Evolutionary conservation across 2,888 invertebrate species (phyloP), one percentile per base, ranked within the genome.

Genomic region (Mallateleia sp.): DNA sequence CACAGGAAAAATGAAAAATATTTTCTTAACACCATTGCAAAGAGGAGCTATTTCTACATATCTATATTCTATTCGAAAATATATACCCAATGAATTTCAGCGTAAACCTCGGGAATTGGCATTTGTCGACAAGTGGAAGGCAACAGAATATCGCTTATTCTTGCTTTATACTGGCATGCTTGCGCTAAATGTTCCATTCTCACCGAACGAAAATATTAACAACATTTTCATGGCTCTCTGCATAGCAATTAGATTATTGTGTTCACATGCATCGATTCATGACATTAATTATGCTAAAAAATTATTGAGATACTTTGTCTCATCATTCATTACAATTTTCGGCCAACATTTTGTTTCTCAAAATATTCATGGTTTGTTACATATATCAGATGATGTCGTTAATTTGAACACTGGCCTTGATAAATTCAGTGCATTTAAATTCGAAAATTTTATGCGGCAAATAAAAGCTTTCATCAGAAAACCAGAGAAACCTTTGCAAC

Each of bases 121-220:
- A 34, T 32, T 58, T 50, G 0, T 64, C 5, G 67, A 67, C 22
- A 58, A 58, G 9, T 87, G 74, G 74, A 86, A 78, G 67, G 82
- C 78, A 34, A 86, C 82, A 7, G 81, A 86, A 15, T 85, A 52
- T 2, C 69, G 86, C 2, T 54, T 79, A 32, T 83, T 86, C 47
- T 38, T 83, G 11, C 28, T 87, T 22, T 83, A 81, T 38, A 42
- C 54, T 34, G 79, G 82, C 22, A n/a, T 72, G 34, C 0, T 78
- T 14, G 42, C 77, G 38, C 54, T 86, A 54, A 34, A 24, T n/a
- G 45, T 34, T 42, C 14, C 74, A 15, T 34, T 42, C 0, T 24
- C 0, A 18, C 20, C 20, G n/a, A 38, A 47, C 0, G 24, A 11
- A 47, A 28, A 71, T 8, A 66, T 78, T 18, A 34, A 45, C 11